Evolutionary conservation across 2,113 vertebrate genomes (phyloP).

Genomic region (Raja brachyura): DNA sequence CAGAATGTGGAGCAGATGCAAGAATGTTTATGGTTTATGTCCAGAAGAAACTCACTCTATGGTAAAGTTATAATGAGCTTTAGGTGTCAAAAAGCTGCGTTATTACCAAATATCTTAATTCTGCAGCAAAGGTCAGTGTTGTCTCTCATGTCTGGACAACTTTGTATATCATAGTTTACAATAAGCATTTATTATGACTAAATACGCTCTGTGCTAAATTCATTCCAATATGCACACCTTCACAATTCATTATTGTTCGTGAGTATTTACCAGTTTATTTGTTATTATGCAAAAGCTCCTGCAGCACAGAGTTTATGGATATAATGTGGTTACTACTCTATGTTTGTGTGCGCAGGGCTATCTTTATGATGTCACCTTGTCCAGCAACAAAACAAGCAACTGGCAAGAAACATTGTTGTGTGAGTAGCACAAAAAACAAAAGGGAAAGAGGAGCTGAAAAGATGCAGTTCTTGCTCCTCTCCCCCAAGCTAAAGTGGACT

Average conservation of each 20-base stretch:
- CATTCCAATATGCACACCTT: not conserved
- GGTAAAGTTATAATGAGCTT: not conserved
- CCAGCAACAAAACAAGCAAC: constrained; percentile 30
- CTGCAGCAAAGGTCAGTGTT: not conserved
- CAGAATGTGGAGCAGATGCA: not conserved
- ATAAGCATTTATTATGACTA: not conserved
- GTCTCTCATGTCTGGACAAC: not conserved
- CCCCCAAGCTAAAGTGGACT: not conserved
- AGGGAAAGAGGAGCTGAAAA: not conserved
- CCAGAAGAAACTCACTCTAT: not conserved
- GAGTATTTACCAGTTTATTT: constrained; percentile 22
- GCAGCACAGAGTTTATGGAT: not conserved
- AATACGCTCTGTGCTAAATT: not conserved
- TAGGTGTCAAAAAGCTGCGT: not conserved
- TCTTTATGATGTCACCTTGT: not conserved
- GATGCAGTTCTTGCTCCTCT: not conserved
- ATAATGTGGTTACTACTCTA: not conserved
- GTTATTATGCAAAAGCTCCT: not conserved
- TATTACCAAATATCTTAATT: not conserved
- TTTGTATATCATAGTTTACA: not conserved
- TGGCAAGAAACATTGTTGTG: constrained; percentile 2
- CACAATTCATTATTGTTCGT: constrained; percentile 31
- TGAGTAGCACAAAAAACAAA: constrained; percentile 2
- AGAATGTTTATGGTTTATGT: not conserved
- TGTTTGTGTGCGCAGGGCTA: not conserved